A percentile compares a stretch with the other conserved stretches of the same genome.
These are phyloP conservation scores for Meteorus colon DNA, from an alignment of 2,888 invertebrate genomes.

Conservation along the genomic window DNA sequence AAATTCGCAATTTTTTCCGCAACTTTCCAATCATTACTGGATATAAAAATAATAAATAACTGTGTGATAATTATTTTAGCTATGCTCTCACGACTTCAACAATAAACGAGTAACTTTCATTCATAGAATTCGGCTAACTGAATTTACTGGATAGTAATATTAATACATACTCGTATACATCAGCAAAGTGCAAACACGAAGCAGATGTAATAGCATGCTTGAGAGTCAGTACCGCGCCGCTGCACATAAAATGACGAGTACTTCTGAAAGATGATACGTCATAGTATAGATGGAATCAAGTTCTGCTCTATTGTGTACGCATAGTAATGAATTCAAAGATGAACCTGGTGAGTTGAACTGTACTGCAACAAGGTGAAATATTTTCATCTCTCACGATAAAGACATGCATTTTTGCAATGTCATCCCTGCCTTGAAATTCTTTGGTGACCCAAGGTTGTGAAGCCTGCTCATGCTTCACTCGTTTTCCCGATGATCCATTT, in stretches of 20 bases:
- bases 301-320: not conserved
- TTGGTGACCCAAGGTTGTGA: slow-evolving; percentile 49
- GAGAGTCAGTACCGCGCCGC: slow-evolving; percentile 53
- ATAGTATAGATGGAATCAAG: not conserved
- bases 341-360: slow-evolving; percentile 54
- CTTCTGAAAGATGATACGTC: slow-evolving; percentile 45
- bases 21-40: too few species aligned
- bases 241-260: slow-evolving; percentile 59
- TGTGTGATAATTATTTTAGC: too few species aligned
- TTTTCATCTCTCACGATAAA: slow-evolving; percentile 57
- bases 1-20: too few species aligned
- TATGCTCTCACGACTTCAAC: too few species aligned
- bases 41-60: too few species aligned
- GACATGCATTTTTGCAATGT: slow-evolving; percentile 54
- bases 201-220: slow-evolving; percentile 57
- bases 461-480: slow-evolving; percentile 34
- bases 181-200: slow-evolving; percentile 56
- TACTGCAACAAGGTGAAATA: slow-evolving; percentile 51
- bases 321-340: slow-evolving; percentile 9
- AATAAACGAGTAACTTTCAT: too few species aligned
- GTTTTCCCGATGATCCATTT: slow-evolving; percentile 23
- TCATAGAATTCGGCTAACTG: too few species aligned
- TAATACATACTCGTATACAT: slow-evolving; percentile 54
- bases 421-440: slow-evolving; percentile 40
- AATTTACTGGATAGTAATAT: too few species aligned